phyloP scores from a whole-genome alignment of 1,140 invertebrate genomes.

The Zaprionus lachaisei region DNA sequence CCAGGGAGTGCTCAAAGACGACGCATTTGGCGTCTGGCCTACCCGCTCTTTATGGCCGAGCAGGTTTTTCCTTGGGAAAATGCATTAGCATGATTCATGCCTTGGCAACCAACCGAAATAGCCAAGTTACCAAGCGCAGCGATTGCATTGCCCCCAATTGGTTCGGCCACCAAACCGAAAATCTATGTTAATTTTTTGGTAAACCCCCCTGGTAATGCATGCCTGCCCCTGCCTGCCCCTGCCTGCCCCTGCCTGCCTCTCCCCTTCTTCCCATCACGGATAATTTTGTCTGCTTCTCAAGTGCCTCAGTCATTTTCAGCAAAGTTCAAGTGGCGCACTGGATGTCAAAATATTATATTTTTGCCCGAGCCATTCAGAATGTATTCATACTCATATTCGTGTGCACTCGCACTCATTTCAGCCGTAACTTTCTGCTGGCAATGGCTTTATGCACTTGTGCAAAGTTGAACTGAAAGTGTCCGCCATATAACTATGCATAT shows the following conservation, averaged over 20 bases:
- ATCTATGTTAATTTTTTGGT: slow-evolving; percentile 58
- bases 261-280: not conserved
- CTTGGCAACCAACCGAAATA: slow-evolving; percentile 28
- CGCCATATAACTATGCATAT: not conserved
- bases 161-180: slow-evolving; percentile 43
- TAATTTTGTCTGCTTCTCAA: slow-evolving; percentile 31
- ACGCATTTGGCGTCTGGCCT: slow-evolving; percentile 61
- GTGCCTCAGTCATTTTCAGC: slow-evolving; percentile 46
- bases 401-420: not conserved
- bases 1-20: slow-evolving; percentile 28
- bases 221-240: not conserved
- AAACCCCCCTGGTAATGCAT: not conserved
- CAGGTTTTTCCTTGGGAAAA: slow-evolving; percentile 74
- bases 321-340: slow-evolving; percentile 47
- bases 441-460: slow-evolving; percentile 5
- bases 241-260: not conserved
- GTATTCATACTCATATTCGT: slow-evolving; percentile 2
- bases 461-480: not conserved
- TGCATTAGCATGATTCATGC: slow-evolving; percentile 73
- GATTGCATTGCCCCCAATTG: slow-evolving; percentile 64
- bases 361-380: slow-evolving; percentile 2
- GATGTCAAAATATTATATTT: slow-evolving; percentile 30
- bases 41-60: slow-evolving; percentile 53
- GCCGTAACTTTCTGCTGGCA: slow-evolving; percentile 1
- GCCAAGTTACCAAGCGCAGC: slow-evolving; percentile 23